phyloP scores from a whole-genome alignment of 2,797 vertebrate species.

The Thripadectes ignobilis region DNA sequence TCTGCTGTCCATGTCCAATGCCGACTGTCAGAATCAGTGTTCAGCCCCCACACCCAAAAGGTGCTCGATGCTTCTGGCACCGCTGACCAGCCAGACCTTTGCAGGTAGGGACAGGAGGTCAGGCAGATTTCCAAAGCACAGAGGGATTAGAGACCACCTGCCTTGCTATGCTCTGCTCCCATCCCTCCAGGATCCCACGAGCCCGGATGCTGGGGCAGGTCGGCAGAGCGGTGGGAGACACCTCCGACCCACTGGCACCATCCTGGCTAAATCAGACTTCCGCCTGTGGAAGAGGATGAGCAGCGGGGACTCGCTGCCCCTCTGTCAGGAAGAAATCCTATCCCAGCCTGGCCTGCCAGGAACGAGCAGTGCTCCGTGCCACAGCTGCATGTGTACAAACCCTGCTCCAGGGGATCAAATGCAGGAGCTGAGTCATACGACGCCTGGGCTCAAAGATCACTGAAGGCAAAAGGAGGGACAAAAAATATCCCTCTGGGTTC shows the following conservation, averaged over 20 bases:
- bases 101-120: neutral
- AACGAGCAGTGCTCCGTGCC: neutral
- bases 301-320: neutral
- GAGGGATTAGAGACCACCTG: neutral
- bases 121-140: neutral
- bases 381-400: conserved; percentile 14
- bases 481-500: neutral
- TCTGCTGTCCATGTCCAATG: neutral
- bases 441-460: neutral
- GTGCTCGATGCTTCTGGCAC: neutral
- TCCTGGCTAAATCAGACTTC: neutral
- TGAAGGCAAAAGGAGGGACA: neutral
- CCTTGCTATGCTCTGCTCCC: neutral
- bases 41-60: neutral
- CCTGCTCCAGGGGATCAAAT: conserved; percentile 30
- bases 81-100: neutral
- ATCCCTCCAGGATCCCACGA: neutral
- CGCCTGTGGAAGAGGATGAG: neutral
- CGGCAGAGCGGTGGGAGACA: neutral
- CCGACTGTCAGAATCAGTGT: neutral
- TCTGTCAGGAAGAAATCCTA: conserved; percentile 26
- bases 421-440: conserved; percentile 45
- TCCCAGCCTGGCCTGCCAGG: neutral
- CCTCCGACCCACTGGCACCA: neutral
- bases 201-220: neutral